These are phyloP conservation scores for Gymnocheta viridis DNA, from an alignment of 2,888 invertebrate genomes.

Conservation along the genomic window DNA sequence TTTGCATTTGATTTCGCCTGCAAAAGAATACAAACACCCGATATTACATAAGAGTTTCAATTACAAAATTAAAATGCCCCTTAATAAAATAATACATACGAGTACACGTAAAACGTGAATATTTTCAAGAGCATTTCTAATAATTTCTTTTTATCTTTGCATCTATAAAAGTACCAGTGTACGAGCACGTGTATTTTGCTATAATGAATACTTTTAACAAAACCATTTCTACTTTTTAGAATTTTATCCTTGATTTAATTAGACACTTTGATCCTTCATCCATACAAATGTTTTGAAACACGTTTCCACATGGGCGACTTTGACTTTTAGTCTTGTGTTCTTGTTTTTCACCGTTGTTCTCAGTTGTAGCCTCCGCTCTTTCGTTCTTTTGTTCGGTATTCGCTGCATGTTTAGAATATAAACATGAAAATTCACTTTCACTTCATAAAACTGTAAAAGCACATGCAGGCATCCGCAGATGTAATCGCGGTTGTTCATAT, in stretches of 20 bases:
- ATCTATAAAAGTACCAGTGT: neutral
- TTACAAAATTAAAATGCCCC: no score
- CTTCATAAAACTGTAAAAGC: slow-evolving; percentile 36
- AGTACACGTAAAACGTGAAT: no score
- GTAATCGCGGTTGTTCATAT: neutral
- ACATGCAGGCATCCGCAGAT: neutral
- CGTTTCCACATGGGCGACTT: slow-evolving; percentile 57
- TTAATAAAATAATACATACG: no score
- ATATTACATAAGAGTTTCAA: no score
- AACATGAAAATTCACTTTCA: slow-evolving; percentile 62
- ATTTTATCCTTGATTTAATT: slow-evolving; percentile 63
- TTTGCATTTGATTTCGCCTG: no score
- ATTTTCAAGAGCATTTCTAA: neutral
- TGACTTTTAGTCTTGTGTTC: slow-evolving; percentile 46
- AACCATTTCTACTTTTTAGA: slow-evolving; percentile 38
- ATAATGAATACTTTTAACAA: slow-evolving; percentile 40
- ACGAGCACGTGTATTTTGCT: neutral
- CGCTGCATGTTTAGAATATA: slow-evolving; percentile 28
- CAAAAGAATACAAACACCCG: no score
- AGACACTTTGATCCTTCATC: slow-evolving; percentile 55
- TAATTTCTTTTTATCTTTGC: neutral
- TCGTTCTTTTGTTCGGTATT: slow-evolving; percentile 9
- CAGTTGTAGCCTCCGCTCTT: slow-evolving; percentile 5
- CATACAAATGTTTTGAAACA: slow-evolving; percentile 61
- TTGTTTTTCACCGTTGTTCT: slow-evolving; percentile 7